phyloP scores from a whole-genome alignment of 2,113 vertebrate species.

The Reinhardtius hippoglossoides region DNA sequence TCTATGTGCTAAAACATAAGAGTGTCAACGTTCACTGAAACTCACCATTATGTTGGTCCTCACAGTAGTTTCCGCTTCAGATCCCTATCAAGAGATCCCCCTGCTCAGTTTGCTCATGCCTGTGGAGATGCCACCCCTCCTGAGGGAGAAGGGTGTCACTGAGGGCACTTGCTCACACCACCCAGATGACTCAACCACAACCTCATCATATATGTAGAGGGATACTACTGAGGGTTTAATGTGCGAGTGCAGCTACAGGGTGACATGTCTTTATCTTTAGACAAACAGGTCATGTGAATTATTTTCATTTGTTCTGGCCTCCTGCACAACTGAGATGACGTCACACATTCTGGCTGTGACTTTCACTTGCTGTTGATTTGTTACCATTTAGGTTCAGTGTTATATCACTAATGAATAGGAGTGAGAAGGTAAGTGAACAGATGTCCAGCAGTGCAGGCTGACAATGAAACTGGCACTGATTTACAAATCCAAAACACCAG shows the following conservation, averaged over 20 bases:
- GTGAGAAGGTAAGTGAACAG: background rate
- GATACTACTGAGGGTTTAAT: background rate
- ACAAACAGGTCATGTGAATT: background rate
- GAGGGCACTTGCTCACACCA: background rate
- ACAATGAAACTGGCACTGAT: constrained; percentile 19
- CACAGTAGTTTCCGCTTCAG: too few relatives aligned
- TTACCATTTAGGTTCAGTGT: background rate
- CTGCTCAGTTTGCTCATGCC: too few relatives aligned
- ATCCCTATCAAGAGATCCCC: too few relatives aligned
- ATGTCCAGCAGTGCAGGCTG: constrained; percentile 3
- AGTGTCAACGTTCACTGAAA: background rate
- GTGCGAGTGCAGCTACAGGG: background rate
- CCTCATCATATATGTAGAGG: background rate
- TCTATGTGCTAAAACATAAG: background rate
- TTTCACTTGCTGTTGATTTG: background rate
- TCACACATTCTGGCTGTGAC: background rate
- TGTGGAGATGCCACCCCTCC: too few relatives aligned
- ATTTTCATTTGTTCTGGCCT: background rate
- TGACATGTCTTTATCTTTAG: constrained; percentile 1
- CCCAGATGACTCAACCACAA: background rate
- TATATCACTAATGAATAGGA: background rate
- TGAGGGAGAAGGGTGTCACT: too few relatives aligned
- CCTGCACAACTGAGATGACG: background rate
- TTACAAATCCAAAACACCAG: constrained; percentile 36
- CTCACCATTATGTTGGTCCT: too few relatives aligned